Evolutionary conservation across 2,113 vertebrate genomes (phyloP), one percentile per base, ranked within the genome.

Genomic region (Coryphaenoides rupestris): DNA sequence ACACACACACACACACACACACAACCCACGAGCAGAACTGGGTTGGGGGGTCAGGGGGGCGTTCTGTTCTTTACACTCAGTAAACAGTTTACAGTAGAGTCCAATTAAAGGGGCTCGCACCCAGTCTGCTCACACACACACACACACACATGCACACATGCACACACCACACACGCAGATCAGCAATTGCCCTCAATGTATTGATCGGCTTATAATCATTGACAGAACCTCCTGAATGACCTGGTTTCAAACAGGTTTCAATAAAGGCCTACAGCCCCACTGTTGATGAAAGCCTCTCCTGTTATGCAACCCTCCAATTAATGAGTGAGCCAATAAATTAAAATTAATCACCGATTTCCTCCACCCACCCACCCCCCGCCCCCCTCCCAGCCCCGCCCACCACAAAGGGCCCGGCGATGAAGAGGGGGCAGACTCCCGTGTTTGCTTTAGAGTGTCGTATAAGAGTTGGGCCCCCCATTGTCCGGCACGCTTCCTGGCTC

Each of bases 191-290:
- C 75, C 46, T 69, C 45, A 50, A 19, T 67, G 45, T 69, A 87
- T 84, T 90, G 87, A 89, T 79, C 70, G 52, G 60, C 54, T 57
- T 77, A 52, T 82, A 88, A 87, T 90, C 83, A 89, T 91, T 89
- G 84, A 88, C 81, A 71, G 78, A 70, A 66, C 60, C 49, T 55
- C 68, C 68, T 63, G 71, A 80, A 71, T 67, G 75, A 72, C 82
- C 69, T n/a, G n/a, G n/a, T n/a, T n/a, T n/a, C n/a, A n/a, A 52
- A 62, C 72, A 72, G 47, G 33, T 81, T 84, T 57, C 75, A 79
- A 76, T 82, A 78, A 83, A 89, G 79, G 73, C 64, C 63, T n/a
- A n/a, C 79, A 58, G 58, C 81, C 24, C 78, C 70, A 73, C 70
- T 82, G 82, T 82, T 81, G 65, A 81, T 77, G n/a, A n/a, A n/a